Percentiles rank a stretch among this genome's conserved stretches.
phyloP scores from a whole-genome alignment of 2,797 vertebrate species.

The Muraenolepis orangiensis region DNA sequence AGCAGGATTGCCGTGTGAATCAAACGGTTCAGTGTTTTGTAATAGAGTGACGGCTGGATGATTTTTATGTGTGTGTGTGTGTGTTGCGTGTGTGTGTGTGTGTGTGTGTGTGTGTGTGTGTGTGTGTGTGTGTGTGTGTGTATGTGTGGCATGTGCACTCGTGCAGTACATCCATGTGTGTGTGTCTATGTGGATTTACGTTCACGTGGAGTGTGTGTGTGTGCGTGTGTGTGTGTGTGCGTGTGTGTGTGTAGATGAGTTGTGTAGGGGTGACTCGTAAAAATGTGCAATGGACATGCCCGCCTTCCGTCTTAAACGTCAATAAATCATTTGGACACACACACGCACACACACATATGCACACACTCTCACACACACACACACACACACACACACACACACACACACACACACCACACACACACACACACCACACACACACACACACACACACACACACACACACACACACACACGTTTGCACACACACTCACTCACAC shows the following conservation, averaged over 20 bases:
- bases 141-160: neutral
- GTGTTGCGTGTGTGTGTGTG: neutral
- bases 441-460: neutral
- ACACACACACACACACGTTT: neutral
- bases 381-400: neutral
- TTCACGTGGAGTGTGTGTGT: too few relatives aligned
- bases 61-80: neutral
- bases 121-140: neutral
- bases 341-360: too few relatives aligned
- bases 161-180: too few relatives aligned
- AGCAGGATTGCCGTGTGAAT: neutral
- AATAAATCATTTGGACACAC: neutral
- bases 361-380: too few relatives aligned
- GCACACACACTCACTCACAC: neutral
- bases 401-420: neutral
- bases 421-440: neutral
- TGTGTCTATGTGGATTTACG: too few relatives aligned
- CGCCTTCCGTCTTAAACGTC: too few relatives aligned
- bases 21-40: neutral
- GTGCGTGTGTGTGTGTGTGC: neutral
- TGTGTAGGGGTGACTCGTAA: neutral
- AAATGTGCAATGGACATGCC: too few relatives aligned
- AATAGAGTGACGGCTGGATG: neutral
- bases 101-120: neutral
- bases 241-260: slow-evolving; percentile 9